Base-by-base conservation (phyloP, 2,888 invertebrate species). In the Leucania comma region DNA sequence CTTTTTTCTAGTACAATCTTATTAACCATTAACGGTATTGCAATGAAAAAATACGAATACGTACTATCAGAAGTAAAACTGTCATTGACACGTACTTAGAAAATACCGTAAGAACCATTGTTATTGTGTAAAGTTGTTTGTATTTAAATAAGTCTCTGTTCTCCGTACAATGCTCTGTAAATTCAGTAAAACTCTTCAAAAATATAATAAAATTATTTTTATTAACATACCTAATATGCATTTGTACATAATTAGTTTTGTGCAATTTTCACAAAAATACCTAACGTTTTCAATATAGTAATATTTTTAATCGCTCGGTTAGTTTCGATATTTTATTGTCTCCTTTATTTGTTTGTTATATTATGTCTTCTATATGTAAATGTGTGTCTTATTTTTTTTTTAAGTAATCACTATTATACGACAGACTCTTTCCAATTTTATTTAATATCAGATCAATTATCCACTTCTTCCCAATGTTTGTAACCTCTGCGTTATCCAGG, bases 101-200 rank as follows among this genome's bases (percentile, higher is more conserved):
- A 72, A 75, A 86, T 83, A 84, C 86, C 79, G 87, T 85, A 87
- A 87, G 85, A 83, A 81, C 75, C 74, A 86, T 78, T 85, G 81
- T 87, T 84, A 84, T 82, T 73, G 88, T 90, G 90, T 88, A 92
- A 90, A 92, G 89, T 89, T 88, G 87, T 89, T 90, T 90, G 89
- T 91, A 91, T 91, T 90, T 88, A 90, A 92, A 91, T 91, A 86
- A 87, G 86, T 84, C 86, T 87, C 82, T 82, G 83, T 79, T 75
- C 83, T 81, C 20, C 65, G 78, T 78, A 73, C 76, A 75, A 78
- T 78, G 75, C 57, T 75, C 57, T 74, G 54, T 69, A 75, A 78
- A 73, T 81, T 82, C 66, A 82, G 72, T 69, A 69, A 79, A 57
- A 82, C 24, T 53, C 38, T 22, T 58, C 20, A 8, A 64, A 56